Conservation (phyloP, 2,797 vertebrate species). For the Siniperca scherzeri region DNA sequence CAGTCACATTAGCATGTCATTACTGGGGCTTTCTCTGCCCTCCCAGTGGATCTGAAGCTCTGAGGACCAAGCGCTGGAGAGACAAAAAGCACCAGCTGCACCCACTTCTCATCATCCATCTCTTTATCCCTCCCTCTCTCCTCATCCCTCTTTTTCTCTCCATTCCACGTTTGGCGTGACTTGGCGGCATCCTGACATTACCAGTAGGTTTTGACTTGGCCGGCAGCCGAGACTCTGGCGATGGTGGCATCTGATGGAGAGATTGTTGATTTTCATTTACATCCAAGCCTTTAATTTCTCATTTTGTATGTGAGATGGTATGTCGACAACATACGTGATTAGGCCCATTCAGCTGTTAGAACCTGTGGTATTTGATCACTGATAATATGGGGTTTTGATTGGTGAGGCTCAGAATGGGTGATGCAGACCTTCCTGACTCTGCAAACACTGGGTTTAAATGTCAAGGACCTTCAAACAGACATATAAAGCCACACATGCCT, state of each 20-base stretch:
- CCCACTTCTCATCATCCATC: constrained; percentile 82
- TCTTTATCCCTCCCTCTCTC: constrained; percentile 54
- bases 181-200: constrained; percentile 67
- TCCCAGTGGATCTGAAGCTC: constrained; percentile 76
- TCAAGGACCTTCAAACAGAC: constrained; percentile 30
- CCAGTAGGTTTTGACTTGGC: constrained; percentile 66
- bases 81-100: constrained; percentile 89
- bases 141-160: constrained; percentile 60
- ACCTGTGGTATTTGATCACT: constrained; percentile 55
- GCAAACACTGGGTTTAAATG: constrained; percentile 60
- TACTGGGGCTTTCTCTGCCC: constrained; percentile 80
- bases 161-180: constrained; percentile 56
- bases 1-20: constrained; percentile 88
- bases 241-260: constrained; percentile 60
- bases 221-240: constrained; percentile 51
- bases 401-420: constrained; percentile 28
- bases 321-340: constrained; percentile 75
- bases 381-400: constrained; percentile 59
- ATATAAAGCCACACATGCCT: constrained; percentile 31
- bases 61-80: constrained; percentile 77
- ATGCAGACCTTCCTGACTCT: constrained; percentile 50
- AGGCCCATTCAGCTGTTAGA: constrained; percentile 60
- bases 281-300: constrained; percentile 53
- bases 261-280: constrained; percentile 66
- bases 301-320: constrained; percentile 61